phyloP scores from a whole-genome alignment of 2,113 vertebrate species.

The Macquaria australasica region DNA sequence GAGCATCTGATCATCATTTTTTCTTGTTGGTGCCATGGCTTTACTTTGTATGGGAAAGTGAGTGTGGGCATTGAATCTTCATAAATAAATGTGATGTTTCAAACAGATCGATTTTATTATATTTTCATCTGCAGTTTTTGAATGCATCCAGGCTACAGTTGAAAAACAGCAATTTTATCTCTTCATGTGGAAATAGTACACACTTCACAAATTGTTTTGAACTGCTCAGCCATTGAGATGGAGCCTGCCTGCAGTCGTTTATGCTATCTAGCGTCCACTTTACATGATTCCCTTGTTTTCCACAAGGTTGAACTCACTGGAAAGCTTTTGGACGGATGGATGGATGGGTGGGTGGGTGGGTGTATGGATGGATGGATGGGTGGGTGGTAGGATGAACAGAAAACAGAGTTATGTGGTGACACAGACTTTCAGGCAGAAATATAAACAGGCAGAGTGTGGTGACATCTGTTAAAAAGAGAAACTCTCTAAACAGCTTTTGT shows the following conservation, averaged over 20 bases:
- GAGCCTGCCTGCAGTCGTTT: constrained; percentile 22
- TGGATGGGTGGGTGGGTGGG: constrained; percentile 2
- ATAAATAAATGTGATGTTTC: constrained; percentile 32
- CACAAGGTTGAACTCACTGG: constrained; percentile 21
- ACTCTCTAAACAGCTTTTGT: constrained; percentile 66
- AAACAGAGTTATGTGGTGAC: constrained; percentile 21
- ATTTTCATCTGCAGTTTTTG: constrained; percentile 20
- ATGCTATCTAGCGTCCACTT: constrained; percentile 28
- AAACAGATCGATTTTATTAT: constrained; percentile 51
- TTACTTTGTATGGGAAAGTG: constrained; percentile 30
- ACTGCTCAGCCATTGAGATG: constrained; percentile 24
- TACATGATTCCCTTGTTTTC: constrained; percentile 38
- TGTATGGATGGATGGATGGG: not conserved
- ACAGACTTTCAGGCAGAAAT: constrained; percentile 19
- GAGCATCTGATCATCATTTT: constrained; percentile 15
- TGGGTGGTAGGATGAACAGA: not conserved
- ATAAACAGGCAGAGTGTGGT: constrained; percentile 41
- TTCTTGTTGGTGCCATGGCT: not conserved
- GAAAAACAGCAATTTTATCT: constrained; percentile 25
- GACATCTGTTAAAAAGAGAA: constrained; percentile 67
- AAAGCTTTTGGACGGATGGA: constrained; percentile 36
- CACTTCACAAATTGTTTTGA: constrained; percentile 31
- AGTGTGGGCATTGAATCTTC: constrained; percentile 34
- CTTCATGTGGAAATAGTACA: constrained; percentile 30
- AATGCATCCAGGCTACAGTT: constrained; percentile 7